These are phyloP conservation scores for Tapera naevia DNA, from an alignment of 2,797 vertebrate genomes.

Conservation along the genomic window DNA sequence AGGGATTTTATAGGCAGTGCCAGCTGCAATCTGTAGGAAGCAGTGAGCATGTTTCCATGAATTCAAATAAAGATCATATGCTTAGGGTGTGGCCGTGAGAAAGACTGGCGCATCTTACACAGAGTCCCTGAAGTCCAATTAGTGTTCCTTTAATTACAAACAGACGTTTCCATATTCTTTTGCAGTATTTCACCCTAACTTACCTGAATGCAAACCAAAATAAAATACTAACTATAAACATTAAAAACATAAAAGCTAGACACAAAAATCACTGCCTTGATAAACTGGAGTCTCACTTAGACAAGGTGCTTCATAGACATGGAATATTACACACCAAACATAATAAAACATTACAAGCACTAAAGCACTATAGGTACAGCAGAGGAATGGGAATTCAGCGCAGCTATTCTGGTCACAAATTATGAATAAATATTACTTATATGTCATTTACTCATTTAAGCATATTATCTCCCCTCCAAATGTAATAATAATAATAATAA, in stretches of 20 bases:
- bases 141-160: constrained; percentile 56
- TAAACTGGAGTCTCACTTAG: not conserved
- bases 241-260: not conserved
- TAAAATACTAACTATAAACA: not conserved
- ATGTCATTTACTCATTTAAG: not conserved
- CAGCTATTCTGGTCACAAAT: not conserved
- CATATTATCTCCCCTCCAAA: not conserved
- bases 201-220: constrained; percentile 51
- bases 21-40: constrained; percentile 55
- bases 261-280: not conserved
- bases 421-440: not conserved
- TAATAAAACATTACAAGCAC: too few species aligned
- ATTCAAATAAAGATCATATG: constrained; percentile 61
- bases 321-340: not conserved
- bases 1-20: not conserved
- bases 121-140: constrained; percentile 51
- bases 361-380: not conserved
- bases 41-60: constrained; percentile 26
- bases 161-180: constrained; percentile 65
- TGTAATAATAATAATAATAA: not conserved
- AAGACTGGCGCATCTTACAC: constrained; percentile 51
- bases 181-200: not conserved
- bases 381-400: not conserved
- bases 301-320: not conserved
- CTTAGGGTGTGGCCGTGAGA: constrained; percentile 59